Evolutionary conservation across 2,888 invertebrate species (phyloP), one percentile per base, ranked within the genome.

Genomic region (Atrina japonica): DNA sequence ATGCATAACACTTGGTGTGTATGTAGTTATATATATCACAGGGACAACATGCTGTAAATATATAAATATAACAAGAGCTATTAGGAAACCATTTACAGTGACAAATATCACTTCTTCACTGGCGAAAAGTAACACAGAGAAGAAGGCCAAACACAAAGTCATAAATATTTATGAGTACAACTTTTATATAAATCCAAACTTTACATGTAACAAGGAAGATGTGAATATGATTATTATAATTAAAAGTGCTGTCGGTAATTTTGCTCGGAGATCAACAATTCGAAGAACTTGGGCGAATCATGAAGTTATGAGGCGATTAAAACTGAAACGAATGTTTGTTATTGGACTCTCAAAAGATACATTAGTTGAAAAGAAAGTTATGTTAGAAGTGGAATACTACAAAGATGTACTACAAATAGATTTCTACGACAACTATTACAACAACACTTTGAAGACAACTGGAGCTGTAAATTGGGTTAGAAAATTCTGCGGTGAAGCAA

Each of bases 391-490:
- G n/a, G 35, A 30, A 9, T 9, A 14, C 9, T 30, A 63, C 63
- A 50, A 52, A 30, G 63, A 63, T 52, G 21, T 63, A 14, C 40
- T 63, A 1, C 63, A 52, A 23, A 52, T 63, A 21, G 40, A 47
- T 9, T 63, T 47, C 25, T 25, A 16, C 9, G 63, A 63, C 29
- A 52, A 50, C n/a, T 63, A 63, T 25, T 50, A 63, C n/a, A 63
- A 63, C 25, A 63, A 63, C 52, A 63, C 63, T 1, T 25, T 49
- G 52, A 63, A 63, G 35, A 50, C 52, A 23, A 52, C 30, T 3
- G 63, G 63, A 23, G 52, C 50, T 6, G 35, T 63, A 3, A 27
- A 63, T 14, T 63, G 63, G 63, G 63, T 40, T 9, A 25, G 23
- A 3, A 47, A 63, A 3, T 18, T 30, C 40, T 63, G 63, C 16